phyloP scores from a whole-genome alignment of 2,797 vertebrate species.

The Hylomyscus alleni region DNA sequence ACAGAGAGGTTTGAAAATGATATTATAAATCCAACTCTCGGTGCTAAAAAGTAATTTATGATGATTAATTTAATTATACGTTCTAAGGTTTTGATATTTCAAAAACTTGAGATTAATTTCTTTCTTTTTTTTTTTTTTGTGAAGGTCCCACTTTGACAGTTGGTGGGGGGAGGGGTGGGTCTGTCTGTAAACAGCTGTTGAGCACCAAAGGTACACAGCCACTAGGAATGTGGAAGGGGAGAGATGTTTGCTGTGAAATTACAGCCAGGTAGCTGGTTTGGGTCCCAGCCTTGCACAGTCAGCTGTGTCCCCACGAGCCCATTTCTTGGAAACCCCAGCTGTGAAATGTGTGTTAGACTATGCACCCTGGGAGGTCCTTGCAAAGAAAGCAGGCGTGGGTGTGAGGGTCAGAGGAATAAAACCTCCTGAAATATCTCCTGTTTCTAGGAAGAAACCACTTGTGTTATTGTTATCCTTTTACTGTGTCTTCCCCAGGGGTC shows the following conservation, averaged over 20 bases:
- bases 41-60: slow-evolving; percentile 89
- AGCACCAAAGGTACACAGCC: rapidly evolving
- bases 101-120: slow-evolving; percentile 78
- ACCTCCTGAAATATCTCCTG: background rate
- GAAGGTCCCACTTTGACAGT: slow-evolving; percentile 64
- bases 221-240: background rate
- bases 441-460: background rate
- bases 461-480: too few species aligned
- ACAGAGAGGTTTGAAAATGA: slow-evolving; percentile 90
- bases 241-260: background rate
- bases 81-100: slow-evolving; percentile 86
- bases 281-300: background rate
- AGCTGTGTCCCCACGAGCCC: background rate
- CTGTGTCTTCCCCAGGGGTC: background rate
- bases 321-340: background rate
- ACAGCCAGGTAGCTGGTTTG: background rate
- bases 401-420: background rate
- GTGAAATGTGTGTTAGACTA: background rate
- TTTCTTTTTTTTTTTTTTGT: slow-evolving; percentile 11
- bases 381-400: background rate
- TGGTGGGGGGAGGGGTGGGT: slow-evolving; percentile 51
- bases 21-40: slow-evolving; percentile 90
- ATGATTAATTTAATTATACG: slow-evolving; percentile 90
- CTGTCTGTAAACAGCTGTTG: slow-evolving; percentile 72
- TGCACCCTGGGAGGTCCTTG: rapidly evolving